Evolutionary conservation across 64 coral and sea anemone species (phyloP).

Genomic region (Stichodactyla mertensii): DNA sequence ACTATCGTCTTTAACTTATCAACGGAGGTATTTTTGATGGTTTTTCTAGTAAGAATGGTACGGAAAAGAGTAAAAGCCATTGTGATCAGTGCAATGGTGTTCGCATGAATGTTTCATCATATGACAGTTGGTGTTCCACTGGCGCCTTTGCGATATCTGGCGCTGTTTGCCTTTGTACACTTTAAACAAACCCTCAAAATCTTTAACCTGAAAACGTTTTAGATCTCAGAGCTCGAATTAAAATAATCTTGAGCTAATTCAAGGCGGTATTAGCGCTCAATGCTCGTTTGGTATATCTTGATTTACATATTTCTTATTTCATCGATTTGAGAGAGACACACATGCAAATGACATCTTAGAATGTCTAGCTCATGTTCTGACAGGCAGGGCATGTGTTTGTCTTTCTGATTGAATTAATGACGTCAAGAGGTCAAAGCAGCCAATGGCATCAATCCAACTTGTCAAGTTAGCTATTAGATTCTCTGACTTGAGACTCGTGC

Average conservation of each 20-base stretch:
- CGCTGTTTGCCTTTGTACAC: neutral
- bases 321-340: neutral
- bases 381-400: slow-evolving; percentile 15
- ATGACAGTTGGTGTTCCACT: neutral
- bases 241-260: neutral
- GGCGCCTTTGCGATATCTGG: neutral
- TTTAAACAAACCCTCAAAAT: neutral
- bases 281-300: neutral
- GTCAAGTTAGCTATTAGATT: neutral
- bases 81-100: neutral
- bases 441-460: slow-evolving; percentile 10
- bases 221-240: neutral
- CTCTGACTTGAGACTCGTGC: neutral
- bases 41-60: neutral
- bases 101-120: neutral
- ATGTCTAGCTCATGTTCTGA: slow-evolving; percentile 10
- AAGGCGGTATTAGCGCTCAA: neutral
- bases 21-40: neutral
- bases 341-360: slow-evolving; percentile 2
- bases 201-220: neutral
- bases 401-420: slow-evolving; percentile 13
- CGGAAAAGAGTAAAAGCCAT: neutral
- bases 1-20: neutral
- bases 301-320: neutral
- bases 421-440: slow-evolving; percentile 5